Conservation (phyloP, 2,888 invertebrate species). For the Aradus depressus region DNA sequence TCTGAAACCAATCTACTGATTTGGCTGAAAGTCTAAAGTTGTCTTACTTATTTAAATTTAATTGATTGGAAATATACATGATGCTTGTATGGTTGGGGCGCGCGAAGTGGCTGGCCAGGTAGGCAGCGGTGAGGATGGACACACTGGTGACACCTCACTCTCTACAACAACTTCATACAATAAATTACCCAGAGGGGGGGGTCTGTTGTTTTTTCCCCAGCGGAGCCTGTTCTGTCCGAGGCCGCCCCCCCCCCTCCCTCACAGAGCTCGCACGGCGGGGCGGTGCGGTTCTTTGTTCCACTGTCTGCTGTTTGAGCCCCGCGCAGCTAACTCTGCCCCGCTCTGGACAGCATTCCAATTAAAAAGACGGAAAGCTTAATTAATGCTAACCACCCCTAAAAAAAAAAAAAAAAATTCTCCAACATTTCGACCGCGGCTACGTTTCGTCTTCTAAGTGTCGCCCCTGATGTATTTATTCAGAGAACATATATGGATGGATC, state of each 20-base stretch:
- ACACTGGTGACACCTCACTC: not conserved
- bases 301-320: slow-evolving; percentile 1
- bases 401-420: too few species aligned
- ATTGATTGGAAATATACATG: too few species aligned
- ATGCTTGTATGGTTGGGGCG: too few species aligned
- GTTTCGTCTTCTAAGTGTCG: too few species aligned
- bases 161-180: slow-evolving; percentile 17
- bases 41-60: too few species aligned
- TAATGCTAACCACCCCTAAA: slow-evolving; percentile 20
- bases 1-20: too few species aligned
- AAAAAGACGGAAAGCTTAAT: slow-evolving; percentile 19
- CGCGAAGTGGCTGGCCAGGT: not conserved
- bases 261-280: not conserved
- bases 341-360: slow-evolving; percentile 12
- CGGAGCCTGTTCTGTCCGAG: not conserved
- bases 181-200: slow-evolving; percentile 9
- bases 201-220: not conserved
- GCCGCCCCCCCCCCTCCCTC: not conserved
- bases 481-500: too few species aligned
- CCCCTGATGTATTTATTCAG: too few species aligned
- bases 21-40: too few species aligned
- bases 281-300: not conserved
- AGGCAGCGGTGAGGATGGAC: not conserved
- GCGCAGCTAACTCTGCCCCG: not conserved
- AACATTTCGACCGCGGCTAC: too few species aligned